Percentiles rank a stretch among this genome's conserved stretches.
Conservation (phyloP, 2,113 vertebrate species). For the Cyanoderma ruficeps region DNA sequence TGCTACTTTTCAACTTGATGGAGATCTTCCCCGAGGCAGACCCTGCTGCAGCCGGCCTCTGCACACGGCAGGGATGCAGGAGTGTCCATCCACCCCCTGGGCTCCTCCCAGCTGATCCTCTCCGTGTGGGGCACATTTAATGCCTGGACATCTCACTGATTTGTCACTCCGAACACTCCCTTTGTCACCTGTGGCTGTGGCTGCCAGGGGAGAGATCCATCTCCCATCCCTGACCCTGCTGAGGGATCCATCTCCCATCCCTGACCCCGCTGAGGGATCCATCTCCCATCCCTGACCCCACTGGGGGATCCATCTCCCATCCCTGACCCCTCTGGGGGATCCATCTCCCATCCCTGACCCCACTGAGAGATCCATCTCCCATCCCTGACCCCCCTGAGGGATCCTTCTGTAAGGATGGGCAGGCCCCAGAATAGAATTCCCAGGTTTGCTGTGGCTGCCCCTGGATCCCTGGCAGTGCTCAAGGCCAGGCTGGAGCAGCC, state of each 20-base stretch:
- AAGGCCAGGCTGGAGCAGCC: background rate
- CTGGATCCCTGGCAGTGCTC: background rate
- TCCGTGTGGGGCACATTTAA: constrained; percentile 71
- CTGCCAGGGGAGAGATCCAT: background rate
- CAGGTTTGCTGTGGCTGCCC: background rate
- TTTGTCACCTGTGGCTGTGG: constrained; percentile 69
- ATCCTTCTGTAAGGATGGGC: background rate
- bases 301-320: too few relatives aligned
- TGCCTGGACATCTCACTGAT: constrained; percentile 74
- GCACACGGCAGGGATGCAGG: background rate
- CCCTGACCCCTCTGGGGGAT: too few relatives aligned
- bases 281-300: too few relatives aligned
- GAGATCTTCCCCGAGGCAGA: constrained; percentile 28
- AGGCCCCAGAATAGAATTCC: background rate
- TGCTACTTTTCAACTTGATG: constrained; percentile 70
- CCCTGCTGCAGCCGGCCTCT: background rate
- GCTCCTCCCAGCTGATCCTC: background rate
- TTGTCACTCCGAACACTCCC: constrained; percentile 72
- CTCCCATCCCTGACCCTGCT: too few relatives aligned
- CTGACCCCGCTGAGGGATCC: too few relatives aligned
- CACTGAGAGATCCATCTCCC: too few relatives aligned
- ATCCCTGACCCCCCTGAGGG: background rate
- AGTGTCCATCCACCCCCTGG: background rate
- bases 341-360: too few relatives aligned
- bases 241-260: too few relatives aligned